These are phyloP conservation scores for Muscidifurax raptorellus DNA, from an alignment of 1,140 invertebrate genomes.

Conservation along the genomic window DNA sequence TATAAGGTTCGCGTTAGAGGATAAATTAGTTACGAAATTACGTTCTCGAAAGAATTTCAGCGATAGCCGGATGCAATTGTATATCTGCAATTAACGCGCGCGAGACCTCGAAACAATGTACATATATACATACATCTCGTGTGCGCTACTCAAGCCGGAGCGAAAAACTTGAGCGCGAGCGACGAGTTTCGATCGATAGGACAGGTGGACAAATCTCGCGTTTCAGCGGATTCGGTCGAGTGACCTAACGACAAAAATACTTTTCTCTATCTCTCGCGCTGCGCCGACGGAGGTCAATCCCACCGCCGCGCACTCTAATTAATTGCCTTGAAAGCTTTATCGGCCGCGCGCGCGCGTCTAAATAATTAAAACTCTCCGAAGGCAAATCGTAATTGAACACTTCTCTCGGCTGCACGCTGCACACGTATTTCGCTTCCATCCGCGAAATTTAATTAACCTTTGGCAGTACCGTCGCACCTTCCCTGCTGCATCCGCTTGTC, in stretches of 20 bases:
- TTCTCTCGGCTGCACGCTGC: no score
- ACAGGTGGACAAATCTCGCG: background rate
- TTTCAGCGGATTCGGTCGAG: background rate
- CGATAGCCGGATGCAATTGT: no score
- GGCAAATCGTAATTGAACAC: background rate
- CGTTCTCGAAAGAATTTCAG: no score
- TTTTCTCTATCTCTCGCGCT: background rate
- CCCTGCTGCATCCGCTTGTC: background rate
- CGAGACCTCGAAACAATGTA: no score
- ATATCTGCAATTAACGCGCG: no score
- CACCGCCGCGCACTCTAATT: background rate
- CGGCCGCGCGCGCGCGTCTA: background rate
- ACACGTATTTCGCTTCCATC: background rate
- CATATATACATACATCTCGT: no score
- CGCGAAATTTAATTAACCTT: constrained; percentile 10
- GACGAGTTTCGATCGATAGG: no score
- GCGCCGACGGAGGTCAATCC: background rate
- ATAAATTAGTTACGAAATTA: no score
- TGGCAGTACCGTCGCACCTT: background rate
- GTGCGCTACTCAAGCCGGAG: no score
- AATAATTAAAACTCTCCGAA: background rate
- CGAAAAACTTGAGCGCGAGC: no score
- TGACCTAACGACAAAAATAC: constrained; percentile 37
- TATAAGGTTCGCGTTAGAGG: no score
- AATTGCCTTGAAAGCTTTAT: background rate